These are phyloP conservation scores for Tupiocoris notatus DNA, from an alignment of 2,888 invertebrate genomes.

Conservation along the genomic window DNA sequence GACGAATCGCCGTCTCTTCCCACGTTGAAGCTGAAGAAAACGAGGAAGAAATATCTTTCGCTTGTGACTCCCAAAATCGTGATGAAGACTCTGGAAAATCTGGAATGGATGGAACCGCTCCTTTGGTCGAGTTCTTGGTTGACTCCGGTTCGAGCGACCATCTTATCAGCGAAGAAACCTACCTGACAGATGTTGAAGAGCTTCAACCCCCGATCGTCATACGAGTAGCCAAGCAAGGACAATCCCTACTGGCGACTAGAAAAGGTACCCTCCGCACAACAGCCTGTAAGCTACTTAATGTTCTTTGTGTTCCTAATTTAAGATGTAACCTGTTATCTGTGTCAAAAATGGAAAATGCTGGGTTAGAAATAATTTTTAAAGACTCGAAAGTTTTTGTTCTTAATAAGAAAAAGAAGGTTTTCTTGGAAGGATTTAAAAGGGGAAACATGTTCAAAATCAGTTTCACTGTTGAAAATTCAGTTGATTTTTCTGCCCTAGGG, in stretches of 20 bases:
- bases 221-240: slow-evolving; percentile 31
- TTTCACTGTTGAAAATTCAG: no score
- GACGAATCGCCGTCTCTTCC: not conserved
- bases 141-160: slow-evolving; percentile 44
- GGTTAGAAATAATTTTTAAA: slow-evolving; percentile 7
- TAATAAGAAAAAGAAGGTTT: not conserved
- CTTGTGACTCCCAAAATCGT: not conserved
- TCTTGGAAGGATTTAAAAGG: slow-evolving; percentile 17
- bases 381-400: not conserved
- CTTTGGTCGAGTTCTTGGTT: slow-evolving; percentile 17
- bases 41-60: slow-evolving; percentile 21
- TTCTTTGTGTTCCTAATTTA: slow-evolving; percentile 40
- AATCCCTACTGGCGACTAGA: slow-evolving; percentile 18
- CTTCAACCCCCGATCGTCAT: slow-evolving; percentile 26
- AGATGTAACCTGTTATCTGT: slow-evolving; percentile 44
- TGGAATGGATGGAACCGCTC: not conserved
- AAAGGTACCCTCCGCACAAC: slow-evolving; percentile 32
- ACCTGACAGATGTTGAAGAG: slow-evolving; percentile 9
- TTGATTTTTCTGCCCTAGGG: no score
- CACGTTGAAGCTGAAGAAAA: slow-evolving; percentile 11
- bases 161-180: slow-evolving; percentile 26
- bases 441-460: not conserved
- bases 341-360: slow-evolving; percentile 15
- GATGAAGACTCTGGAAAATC: not conserved
- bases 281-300: slow-evolving; percentile 36